A percentile compares a stretch with the other conserved stretches of the same genome.
Conservation (phyloP, 2,113 vertebrate species). For the Artemisiospiza belli region DNA sequence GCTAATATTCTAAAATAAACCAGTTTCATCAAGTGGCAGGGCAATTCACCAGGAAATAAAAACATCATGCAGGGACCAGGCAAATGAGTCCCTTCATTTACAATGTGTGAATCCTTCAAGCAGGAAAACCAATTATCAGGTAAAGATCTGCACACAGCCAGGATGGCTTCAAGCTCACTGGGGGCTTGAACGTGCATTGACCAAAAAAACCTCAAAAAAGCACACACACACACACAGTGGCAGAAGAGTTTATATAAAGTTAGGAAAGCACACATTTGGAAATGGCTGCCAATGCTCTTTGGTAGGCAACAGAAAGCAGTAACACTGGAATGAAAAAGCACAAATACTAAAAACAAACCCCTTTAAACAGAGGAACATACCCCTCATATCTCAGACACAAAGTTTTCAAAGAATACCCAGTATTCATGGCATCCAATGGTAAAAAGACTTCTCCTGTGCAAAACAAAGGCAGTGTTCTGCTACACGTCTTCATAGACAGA, state of each 20-base stretch:
- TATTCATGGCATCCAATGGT: not conserved
- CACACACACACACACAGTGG: not conserved
- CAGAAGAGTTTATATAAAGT: not conserved
- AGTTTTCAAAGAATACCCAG: not conserved
- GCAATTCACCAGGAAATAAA: slow-evolving; percentile 20
- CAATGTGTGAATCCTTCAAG: slow-evolving; percentile 25
- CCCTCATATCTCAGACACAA: not conserved
- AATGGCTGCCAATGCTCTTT: not conserved
- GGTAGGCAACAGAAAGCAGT: not conserved
- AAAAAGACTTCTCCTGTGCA: not conserved
- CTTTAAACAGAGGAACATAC: not conserved
- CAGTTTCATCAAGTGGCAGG: not conserved
- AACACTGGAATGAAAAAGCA: not conserved
- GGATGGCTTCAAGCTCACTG: not conserved
- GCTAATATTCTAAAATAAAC: not conserved
- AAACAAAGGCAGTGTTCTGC: not conserved
- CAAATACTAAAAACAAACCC: not conserved
- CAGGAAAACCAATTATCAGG: slow-evolving; percentile 44
- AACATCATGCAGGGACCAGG: not conserved
- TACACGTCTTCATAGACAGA: not conserved
- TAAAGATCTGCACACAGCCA: slow-evolving; percentile 31
- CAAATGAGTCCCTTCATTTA: slow-evolving; percentile 24
- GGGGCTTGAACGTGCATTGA: not conserved
- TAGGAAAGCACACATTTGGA: not conserved
- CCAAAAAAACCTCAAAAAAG: not conserved